Conservation (phyloP, 2,888 invertebrate species). For the Conomelus anceps region DNA sequence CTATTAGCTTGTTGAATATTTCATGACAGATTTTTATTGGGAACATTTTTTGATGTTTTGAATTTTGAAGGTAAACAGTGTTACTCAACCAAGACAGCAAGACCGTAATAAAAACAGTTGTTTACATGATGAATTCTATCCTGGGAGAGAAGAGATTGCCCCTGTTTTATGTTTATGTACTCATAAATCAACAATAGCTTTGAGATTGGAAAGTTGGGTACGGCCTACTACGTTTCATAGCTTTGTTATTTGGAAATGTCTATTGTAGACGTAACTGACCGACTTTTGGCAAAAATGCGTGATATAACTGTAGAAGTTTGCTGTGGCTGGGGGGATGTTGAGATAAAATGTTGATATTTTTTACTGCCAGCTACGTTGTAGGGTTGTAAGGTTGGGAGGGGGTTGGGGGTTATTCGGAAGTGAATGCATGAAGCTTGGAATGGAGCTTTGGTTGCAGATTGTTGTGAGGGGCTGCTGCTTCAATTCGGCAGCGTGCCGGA, state of each 20-base stretch:
- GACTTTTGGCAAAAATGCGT: not conserved
- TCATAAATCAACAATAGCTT: not conserved
- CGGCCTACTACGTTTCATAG: not conserved
- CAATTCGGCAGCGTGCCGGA: not conserved
- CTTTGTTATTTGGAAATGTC: not conserved
- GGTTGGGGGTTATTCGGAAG: not conserved
- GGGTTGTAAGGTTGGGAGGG: not conserved
- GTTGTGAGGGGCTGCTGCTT: not conserved
- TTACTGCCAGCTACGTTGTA: not conserved
- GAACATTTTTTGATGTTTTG: not conserved
- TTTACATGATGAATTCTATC: not conserved
- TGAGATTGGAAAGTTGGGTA: not conserved
- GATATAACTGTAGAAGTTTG: not conserved
- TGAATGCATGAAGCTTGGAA: not conserved
- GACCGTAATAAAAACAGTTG: not conserved
- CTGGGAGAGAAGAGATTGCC: not conserved
- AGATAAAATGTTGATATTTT: not conserved
- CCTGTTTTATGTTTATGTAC: not conserved
- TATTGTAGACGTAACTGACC: not conserved
- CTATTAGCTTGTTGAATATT: no score
- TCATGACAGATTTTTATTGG: not conserved
- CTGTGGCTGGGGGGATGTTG: not conserved
- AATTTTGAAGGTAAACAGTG: not conserved
- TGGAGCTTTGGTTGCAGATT: not conserved
- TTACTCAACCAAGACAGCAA: not conserved